phyloP scores from a whole-genome alignment of 2,113 vertebrate species.

The Coregonus clupeaformis region DNA sequence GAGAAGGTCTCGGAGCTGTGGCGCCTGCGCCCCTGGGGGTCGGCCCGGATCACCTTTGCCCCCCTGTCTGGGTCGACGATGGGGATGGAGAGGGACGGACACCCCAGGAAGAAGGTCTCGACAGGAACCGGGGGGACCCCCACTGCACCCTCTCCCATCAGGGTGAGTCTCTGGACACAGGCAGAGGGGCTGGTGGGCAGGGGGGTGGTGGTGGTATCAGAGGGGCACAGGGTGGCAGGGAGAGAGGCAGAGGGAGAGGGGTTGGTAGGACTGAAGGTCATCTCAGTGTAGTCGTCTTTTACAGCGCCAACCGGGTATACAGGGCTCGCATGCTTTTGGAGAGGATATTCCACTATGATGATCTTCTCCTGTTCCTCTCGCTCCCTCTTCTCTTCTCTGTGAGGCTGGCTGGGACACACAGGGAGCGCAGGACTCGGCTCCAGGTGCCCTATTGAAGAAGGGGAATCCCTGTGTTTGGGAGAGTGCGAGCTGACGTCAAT shows the following conservation, averaged over 20 bases:
- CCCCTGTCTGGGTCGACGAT: conserved; percentile 84
- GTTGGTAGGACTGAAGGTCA: conserved; percentile 76
- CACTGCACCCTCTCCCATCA: conserved; percentile 46
- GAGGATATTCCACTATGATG: no score
- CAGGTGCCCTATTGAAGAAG: conserved; percentile 54
- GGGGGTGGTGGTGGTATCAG: not conserved
- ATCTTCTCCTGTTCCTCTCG: not conserved
- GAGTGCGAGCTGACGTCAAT: conserved; percentile 66
- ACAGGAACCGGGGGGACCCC: conserved; percentile 31
- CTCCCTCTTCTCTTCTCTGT: no score
- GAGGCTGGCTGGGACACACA: conserved; percentile 53
- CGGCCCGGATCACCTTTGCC: conserved; percentile 91
- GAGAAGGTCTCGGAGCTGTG: conserved; percentile 98
- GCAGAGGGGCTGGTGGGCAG: conserved; percentile 30
- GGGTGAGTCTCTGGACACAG: conserved; percentile 78
- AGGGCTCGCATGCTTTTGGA: conserved; percentile 66
- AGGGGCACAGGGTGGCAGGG: not conserved
- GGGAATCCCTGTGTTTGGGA: conserved; percentile 58
- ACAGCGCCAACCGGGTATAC: conserved; percentile 52
- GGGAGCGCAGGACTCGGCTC: conserved; percentile 71
- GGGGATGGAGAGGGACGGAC: conserved; percentile 77
- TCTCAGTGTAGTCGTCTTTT: conserved; percentile 86
- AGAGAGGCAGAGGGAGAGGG: conserved; percentile 68
- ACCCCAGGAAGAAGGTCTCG: conserved; percentile 59
- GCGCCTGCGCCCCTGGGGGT: conserved; percentile 90